Conservation (phyloP, 2,797 vertebrate species). For the Poecile montanus region DNA sequence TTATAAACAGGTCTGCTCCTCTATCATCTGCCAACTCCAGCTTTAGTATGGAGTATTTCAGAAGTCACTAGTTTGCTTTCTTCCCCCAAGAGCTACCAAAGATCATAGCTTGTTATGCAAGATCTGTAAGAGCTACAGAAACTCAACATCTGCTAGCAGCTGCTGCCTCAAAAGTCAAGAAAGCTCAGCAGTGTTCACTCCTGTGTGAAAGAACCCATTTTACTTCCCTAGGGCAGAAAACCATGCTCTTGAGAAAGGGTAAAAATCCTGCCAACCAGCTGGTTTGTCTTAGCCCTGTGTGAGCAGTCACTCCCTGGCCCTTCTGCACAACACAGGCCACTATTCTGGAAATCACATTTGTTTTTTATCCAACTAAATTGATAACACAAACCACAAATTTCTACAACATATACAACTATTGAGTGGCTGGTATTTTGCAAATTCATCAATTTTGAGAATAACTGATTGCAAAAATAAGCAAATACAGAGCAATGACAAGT, state of each 20-base stretch:
- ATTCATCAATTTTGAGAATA: not conserved
- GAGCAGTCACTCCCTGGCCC: not conserved
- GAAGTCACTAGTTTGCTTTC: not conserved
- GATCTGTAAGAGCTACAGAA: not conserved
- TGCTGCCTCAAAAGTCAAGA: not conserved
- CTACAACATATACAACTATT: not conserved
- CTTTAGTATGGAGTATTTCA: not conserved
- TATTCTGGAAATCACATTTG: not conserved
- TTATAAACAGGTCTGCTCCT: not conserved
- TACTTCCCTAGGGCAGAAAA: not conserved
- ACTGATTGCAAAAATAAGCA: not conserved
- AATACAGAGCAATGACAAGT: not conserved
- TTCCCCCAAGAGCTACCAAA: not conserved
- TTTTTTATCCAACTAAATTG: not conserved
- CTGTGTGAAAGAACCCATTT: not conserved
- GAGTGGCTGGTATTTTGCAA: not conserved
- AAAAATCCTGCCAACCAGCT: not conserved
- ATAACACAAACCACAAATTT: not conserved
- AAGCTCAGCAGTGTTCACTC: not conserved
- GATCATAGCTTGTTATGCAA: not conserved
- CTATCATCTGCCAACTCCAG: not conserved
- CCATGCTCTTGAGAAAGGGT: not conserved
- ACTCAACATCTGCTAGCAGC: not conserved
- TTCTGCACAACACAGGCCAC: not conserved
- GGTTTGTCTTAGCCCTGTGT: not conserved